Evolutionary conservation across 2,797 vertebrate species (phyloP), one percentile per base, ranked within the genome.

Genomic region (Rhodeus uyekii): DNA sequence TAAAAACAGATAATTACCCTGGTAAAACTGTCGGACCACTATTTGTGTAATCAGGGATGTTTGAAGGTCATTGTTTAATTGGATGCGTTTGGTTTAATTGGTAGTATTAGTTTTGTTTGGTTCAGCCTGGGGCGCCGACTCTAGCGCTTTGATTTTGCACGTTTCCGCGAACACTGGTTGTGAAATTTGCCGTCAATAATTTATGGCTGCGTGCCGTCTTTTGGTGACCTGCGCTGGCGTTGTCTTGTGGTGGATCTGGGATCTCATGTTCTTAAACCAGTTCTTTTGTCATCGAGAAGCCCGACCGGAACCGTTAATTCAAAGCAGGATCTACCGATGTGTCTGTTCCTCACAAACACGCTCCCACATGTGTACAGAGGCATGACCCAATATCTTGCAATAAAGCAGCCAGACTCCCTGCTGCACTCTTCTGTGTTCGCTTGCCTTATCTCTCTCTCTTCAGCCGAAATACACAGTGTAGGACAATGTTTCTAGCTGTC

Each of bases 21-120:
- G 71, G 69, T 79, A 82, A 84, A 82, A 77, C 65, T 36, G 67
- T 72, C 32, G 13, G 53, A 71, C 22, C 3, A 14, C 71, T 24
- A 46, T 67, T 84, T 81, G 68, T 84, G 61, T 86, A 82, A 87
- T 87, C 77, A 82, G 76, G 76, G 75, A 75, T 19, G 19, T 82
- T 80, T 84, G 71, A 86, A 87, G 84, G 84, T 84, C 79, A 81
- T 76, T 63, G 69, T 82, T 71, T 87, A 84, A 84, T 86, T 87
- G 80, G 46, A 82, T 78, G 72, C 32, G 7, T 63, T 38, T 22
- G 16, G 80, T 64, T 76, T 87, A 81, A 83, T 81, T 85, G 79
- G 75, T 85, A 79, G 81, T 81, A 69, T 86, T 83, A 71, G 76
- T 53, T 78, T 71, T 44, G 38, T 83, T 83, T 74, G 71, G 71